phyloP scores from a whole-genome alignment of 2,888 invertebrate genomes.

The Neocrepidodera transversa region DNA sequence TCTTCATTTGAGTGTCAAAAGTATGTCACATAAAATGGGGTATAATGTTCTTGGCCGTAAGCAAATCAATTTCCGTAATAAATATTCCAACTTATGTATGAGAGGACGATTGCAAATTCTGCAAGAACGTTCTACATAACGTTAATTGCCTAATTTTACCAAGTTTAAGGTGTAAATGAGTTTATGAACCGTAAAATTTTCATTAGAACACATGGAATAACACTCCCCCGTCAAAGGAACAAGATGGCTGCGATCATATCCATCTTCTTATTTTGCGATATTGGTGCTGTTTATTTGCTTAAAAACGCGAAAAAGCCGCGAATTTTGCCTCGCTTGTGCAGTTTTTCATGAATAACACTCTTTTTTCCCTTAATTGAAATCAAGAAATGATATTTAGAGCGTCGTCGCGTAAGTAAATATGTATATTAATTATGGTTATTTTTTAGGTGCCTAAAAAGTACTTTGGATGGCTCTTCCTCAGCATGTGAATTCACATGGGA shows the following conservation, averaged over 20 bases:
- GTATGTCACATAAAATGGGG: constrained; percentile 79
- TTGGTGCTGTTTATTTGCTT: constrained; percentile 36
- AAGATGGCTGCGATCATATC: constrained; percentile 62
- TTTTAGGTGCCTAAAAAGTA: constrained; percentile 46
- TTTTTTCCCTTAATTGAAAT: constrained; percentile 1
- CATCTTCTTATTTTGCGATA: constrained; percentile 63
- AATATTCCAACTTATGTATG: constrained; percentile 47
- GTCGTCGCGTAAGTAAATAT: background rate
- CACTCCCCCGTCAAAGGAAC: constrained; percentile 61
- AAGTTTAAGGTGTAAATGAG: constrained; percentile 19
- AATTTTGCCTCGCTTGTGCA: background rate
- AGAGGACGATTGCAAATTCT: constrained; percentile 40
- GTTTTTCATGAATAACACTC: background rate
- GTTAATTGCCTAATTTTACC: constrained; percentile 17
- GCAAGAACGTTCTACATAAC: constrained; percentile 31
- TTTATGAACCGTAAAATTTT: constrained; percentile 49
- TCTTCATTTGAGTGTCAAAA: constrained; percentile 66
- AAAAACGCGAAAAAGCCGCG: constrained; percentile 30
- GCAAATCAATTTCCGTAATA: constrained; percentile 59
- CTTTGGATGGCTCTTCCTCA: constrained; percentile 57
- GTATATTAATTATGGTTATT: constrained; percentile 14
- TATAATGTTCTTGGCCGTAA: constrained; percentile 63
- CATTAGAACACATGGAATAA: constrained; percentile 61
- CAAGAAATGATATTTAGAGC: background rate
- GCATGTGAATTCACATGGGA: constrained; percentile 31